phyloP scores from a whole-genome alignment of 2,797 vertebrate genomes.

The Hafferia zeledoni region DNA sequence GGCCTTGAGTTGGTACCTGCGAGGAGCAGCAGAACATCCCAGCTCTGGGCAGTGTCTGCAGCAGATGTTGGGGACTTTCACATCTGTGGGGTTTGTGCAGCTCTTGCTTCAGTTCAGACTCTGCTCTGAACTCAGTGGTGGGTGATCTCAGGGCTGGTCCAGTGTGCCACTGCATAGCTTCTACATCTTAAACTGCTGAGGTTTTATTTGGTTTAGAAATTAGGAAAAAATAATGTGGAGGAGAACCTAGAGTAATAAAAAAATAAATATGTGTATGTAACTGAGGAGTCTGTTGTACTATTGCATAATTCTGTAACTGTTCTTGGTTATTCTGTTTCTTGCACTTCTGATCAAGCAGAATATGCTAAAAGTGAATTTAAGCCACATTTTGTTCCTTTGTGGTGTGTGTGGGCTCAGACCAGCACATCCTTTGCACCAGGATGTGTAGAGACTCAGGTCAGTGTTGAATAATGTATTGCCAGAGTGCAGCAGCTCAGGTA shows the following conservation, averaged over 20 bases:
- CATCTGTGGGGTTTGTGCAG: not conserved
- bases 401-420: not conserved
- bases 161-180: not conserved
- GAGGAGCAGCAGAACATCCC: not conserved
- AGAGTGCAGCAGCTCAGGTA: not conserved
- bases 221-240: not conserved
- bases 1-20: not conserved
- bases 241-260: not conserved
- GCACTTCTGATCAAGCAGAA: not conserved
- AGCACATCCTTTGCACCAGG: not conserved
- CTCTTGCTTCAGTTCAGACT: not conserved
- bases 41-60: not conserved
- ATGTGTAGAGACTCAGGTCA: not conserved
- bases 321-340: not conserved
- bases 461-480: not conserved
- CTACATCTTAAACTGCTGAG: not conserved
- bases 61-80: not conserved
- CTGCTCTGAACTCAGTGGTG: not conserved
- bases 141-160: not conserved
- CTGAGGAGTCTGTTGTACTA: not conserved
- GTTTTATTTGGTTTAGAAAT: not conserved
- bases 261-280: not conserved
- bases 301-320: not conserved
- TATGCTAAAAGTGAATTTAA: not conserved
- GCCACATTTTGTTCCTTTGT: not conserved